Evolutionary conservation across 2,797 vertebrate species (phyloP), one percentile per base, ranked within the genome.

Genomic region (Oryzias dopingdopingensis): DNA sequence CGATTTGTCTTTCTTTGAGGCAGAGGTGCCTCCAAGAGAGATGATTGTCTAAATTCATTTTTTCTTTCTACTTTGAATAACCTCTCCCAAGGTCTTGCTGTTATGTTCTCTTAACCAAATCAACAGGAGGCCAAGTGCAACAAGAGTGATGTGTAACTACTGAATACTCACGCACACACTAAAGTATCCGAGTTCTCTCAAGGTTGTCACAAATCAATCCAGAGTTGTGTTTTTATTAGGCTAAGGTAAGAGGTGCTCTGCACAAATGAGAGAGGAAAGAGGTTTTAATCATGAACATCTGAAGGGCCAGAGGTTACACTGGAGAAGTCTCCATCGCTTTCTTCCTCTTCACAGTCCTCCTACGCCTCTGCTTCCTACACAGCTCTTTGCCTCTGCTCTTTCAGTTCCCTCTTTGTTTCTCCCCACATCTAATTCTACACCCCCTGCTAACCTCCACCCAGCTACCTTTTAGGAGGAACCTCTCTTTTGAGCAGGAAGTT

Each of bases 121-220:
- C 73, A 81, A 56, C 50, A 42, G 52, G 60, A 76, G 68, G 75
- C 75, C 73, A 82, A 68, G 65, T 81, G 76, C 48, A 2, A 40
- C 59, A 57, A 1, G 48, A 32, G 52, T 52, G 42, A 22, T 42
- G 42, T 64, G 46, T 41, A 68, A 59, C 59, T 74, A 67, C 74
- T 70, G 52, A 73, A 56, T 62, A 43, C 49, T 49, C 45, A 18
- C 45, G 32, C 57, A 51, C 59, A 41, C 1, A 52, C 37, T 41
- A 46, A 42, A 57, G 42, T 48, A 53, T 49, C 12, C 49, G 17
- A 3, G 54, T 59, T 14, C 50, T 59, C 65, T 77, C 76, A 71
- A 80, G 79, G 79, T 76, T 72, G 78, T 67, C 75, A 79, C 72
- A 65, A 79, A 84, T 83, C 80, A 77, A 73, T 79, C 69, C 22